Base-by-base conservation (phyloP, 2,888 invertebrate genomes). In the Apamea monoglypha region DNA sequence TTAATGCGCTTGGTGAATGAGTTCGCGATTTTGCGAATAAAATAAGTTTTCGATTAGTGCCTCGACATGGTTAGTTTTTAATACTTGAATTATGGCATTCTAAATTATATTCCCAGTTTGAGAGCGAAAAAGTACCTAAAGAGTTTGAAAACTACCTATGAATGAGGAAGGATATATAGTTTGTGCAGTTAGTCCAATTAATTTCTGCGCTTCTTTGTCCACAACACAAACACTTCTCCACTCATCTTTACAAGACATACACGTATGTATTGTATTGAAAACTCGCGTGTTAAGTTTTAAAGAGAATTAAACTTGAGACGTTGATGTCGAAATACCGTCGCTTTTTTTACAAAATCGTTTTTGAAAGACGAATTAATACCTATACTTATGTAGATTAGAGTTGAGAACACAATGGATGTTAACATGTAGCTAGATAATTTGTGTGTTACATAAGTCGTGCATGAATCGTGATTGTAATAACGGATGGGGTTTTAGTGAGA, bases 371-470 rank as follows among this genome's bases (percentile, higher is more conserved):
- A 94, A 96, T 96, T 96, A 96, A 96, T 96, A 96, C 96, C 96
- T 96, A 96, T 96, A 96, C 96, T 96, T 96, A 96, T 96, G 96
- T 96, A 96, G 96, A 96, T 96, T 96, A 96, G 94, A 92, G 94
- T 87, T 92, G 91, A 92, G 82, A 89, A 85, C 88, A 96, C 96
- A 96, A 96, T 96, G 92, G 96, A 94, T 91, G 94, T 94, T 95
- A 95, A 95, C 94, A 94, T 94, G 94, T 94, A 89, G 93, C 90
- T 92, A 94, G 93, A 95, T 96, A 96, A 96, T 96, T 96, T 95
- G 89, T 90, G 92, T 93, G 92, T 96, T 96, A 96, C 94, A 94
- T 95, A 95, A 96, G 91, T 92, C 93, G 92, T 93, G 95, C 94
- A 92, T 94, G 93, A 93, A 93, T 93, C 95, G 94, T 94, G 94